These are phyloP conservation scores for Coreius guichenoti DNA, from an alignment of 2,797 vertebrate species.

Conservation along the genomic window DNA sequence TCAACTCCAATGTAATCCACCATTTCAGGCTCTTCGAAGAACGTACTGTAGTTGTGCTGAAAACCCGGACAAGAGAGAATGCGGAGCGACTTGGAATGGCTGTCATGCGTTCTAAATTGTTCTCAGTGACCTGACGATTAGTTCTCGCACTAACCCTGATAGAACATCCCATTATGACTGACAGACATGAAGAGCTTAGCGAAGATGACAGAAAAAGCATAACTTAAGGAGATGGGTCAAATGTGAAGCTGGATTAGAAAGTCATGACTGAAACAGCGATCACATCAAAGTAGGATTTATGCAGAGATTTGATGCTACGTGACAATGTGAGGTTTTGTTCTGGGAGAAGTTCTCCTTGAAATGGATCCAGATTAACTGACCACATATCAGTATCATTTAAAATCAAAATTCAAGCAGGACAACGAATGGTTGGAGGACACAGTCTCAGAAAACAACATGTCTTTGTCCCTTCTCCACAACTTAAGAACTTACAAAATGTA, in stretches of 20 bases:
- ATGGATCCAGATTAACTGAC: slow-evolving; percentile 73
- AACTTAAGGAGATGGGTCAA: slow-evolving; percentile 72
- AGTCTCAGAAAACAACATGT: slow-evolving; percentile 67
- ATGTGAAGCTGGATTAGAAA: slow-evolving; percentile 78
- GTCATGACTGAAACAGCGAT: slow-evolving; percentile 70
- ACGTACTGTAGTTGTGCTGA: slow-evolving; percentile 48
- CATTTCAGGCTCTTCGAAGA: slow-evolving; percentile 65
- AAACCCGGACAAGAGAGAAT: neutral
- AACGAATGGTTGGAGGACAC: slow-evolving; percentile 54
- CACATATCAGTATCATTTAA: slow-evolving; percentile 72
- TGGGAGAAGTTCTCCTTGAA: slow-evolving; percentile 66
- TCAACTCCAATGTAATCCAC: slow-evolving; percentile 71
- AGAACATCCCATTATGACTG: slow-evolving; percentile 66
- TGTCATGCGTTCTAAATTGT: slow-evolving; percentile 48
- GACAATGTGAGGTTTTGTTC: slow-evolving; percentile 77
- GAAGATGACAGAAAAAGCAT: slow-evolving; percentile 68
- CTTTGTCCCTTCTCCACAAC: slow-evolving; percentile 67
- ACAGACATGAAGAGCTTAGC: slow-evolving; percentile 64
- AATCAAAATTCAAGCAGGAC: slow-evolving; percentile 68
- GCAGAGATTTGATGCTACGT: slow-evolving; percentile 77
- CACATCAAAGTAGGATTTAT: slow-evolving; percentile 75
- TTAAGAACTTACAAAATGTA: slow-evolving; percentile 65
- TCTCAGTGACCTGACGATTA: slow-evolving; percentile 63
- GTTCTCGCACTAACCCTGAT: slow-evolving; percentile 53
- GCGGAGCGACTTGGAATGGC: slow-evolving; percentile 31